phyloP scores from a whole-genome alignment of 1,140 invertebrate genomes.

The Sinonovacula constricta region DNA sequence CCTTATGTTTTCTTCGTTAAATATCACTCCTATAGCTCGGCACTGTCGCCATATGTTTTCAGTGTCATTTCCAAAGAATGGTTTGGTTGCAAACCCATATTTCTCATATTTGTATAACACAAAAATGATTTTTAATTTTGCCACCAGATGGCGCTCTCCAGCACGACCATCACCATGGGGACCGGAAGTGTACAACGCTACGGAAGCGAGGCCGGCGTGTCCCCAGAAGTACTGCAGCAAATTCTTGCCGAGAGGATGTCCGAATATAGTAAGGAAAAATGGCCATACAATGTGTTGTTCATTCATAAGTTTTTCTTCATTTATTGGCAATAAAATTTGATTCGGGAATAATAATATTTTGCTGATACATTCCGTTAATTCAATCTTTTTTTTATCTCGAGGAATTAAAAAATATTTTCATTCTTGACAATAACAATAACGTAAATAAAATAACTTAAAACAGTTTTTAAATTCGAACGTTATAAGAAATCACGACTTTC shows the following conservation, averaged over 20 bases:
- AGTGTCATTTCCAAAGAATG: background rate
- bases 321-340: too few relatives aligned
- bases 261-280: conserved; percentile 32
- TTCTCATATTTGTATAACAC: background rate
- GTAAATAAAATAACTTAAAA: too few relatives aligned
- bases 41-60: background rate
- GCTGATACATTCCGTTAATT: too few relatives aligned
- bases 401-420: too few relatives aligned
- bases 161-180: conserved; percentile 24
- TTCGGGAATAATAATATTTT: too few relatives aligned
- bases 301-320: too few relatives aligned
- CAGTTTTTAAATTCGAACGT: too few relatives aligned
- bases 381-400: too few relatives aligned
- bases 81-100: background rate
- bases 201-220: conserved; percentile 20
- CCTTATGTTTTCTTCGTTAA: background rate
- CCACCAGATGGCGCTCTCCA: background rate
- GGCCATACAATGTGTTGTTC: too few relatives aligned
- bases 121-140: background rate
- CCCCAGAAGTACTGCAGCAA: conserved; percentile 29
- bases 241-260: conserved; percentile 35
- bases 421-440: too few relatives aligned
- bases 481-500: background rate
- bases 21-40: background rate
- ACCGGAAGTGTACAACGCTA: conserved; percentile 41